Evolutionary conservation across 2,797 vertebrate species (phyloP).

Genomic region (Cheirogaleus major): DNA sequence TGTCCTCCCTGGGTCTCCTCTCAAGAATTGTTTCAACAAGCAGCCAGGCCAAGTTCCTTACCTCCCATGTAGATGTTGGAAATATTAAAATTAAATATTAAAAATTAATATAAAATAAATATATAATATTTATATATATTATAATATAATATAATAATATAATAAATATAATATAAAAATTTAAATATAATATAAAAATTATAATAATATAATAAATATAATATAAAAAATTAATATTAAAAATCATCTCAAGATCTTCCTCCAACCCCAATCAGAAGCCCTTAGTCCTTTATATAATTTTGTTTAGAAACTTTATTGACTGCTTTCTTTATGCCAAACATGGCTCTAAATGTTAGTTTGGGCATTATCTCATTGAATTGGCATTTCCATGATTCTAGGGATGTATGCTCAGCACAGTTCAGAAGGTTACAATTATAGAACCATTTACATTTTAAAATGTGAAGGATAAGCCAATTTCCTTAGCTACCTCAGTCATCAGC

Average conservation of each 20-base stretch:
- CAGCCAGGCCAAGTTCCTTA: background rate
- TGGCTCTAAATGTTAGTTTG: background rate
- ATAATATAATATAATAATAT: too few species aligned
- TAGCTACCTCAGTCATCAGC: constrained; percentile 5
- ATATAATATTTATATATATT: too few species aligned
- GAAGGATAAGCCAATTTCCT: constrained; percentile 20
- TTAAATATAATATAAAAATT: too few species aligned
- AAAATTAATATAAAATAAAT: too few species aligned
- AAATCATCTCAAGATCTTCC: background rate
- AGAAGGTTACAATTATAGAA: background rate
- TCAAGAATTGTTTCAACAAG: background rate
- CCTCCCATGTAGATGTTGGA: background rate
- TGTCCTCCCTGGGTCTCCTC: background rate
- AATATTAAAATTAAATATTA: background rate
- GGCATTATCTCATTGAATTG: background rate
- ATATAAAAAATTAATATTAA: too few species aligned
- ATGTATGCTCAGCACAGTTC: background rate
- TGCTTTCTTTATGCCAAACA: background rate
- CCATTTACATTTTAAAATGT: background rate
- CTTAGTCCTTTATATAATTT: background rate
- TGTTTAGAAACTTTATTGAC: constrained; percentile 1
- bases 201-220: too few species aligned
- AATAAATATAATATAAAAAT: too few species aligned
- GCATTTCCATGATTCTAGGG: background rate
- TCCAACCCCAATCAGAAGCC: background rate